Conservation (phyloP, 2,113 vertebrate genomes). For the Hipposideros armiger region DNA sequence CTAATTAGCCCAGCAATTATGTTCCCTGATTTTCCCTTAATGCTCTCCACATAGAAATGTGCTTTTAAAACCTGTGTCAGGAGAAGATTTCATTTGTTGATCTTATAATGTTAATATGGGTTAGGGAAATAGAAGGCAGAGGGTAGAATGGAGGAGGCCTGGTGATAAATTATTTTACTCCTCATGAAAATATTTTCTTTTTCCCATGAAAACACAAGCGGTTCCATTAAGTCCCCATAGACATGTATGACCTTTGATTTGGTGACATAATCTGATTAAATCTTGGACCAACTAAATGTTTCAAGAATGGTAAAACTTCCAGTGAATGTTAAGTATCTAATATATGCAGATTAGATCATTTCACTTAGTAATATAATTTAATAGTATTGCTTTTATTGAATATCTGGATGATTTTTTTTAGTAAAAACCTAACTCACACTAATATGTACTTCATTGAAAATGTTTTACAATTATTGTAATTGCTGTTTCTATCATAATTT, state of each 20-base stretch:
- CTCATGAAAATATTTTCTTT: not conserved
- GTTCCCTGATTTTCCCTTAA: conserved; percentile 14
- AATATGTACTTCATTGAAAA: conserved; percentile 21
- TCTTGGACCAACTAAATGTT: conserved; percentile 1
- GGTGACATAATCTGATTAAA: not conserved
- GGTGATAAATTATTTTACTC: not conserved
- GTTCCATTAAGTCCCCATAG: not conserved
- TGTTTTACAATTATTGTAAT: not conserved
- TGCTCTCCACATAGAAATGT: not conserved
- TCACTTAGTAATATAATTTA: not conserved
- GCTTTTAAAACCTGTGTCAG: not conserved
- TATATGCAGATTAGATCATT: not conserved
- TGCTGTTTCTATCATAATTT: not conserved
- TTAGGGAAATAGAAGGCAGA: not conserved
- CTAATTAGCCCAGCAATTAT: conserved; percentile 55
- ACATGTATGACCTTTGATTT: not conserved
- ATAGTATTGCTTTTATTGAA: conserved; percentile 59
- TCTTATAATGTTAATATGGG: conserved; percentile 7
- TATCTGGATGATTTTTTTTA: conserved; percentile 52
- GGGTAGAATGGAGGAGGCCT: not conserved
- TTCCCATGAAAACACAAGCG: not conserved
- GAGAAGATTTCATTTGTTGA: conserved; percentile 34
- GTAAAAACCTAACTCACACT: not conserved
- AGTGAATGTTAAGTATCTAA: not conserved
- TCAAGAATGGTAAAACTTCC: conserved; percentile 24